phyloP scores from a whole-genome alignment of 1,140 invertebrate genomes.

The Ladona fulva region DNA sequence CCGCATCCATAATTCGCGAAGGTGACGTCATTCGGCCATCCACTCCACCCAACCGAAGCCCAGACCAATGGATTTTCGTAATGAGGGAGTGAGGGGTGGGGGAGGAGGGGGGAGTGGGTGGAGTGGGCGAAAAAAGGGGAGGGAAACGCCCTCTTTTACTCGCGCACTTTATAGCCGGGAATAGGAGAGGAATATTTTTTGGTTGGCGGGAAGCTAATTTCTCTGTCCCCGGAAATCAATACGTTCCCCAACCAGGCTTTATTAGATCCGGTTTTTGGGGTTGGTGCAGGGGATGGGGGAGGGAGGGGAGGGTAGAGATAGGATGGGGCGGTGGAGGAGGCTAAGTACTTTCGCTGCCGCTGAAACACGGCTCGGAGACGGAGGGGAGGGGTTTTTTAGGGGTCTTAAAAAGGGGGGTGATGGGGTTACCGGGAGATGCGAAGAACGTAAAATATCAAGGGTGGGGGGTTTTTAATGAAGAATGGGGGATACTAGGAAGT shows the following conservation, averaged over 20 bases:
- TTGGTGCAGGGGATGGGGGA: background rate
- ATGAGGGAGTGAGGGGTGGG: background rate
- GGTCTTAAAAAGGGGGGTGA: background rate
- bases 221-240: slow-evolving; percentile 2
- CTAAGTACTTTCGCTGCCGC: no score
- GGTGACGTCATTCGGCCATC: no score
- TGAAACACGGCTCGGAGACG: no score
- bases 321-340: no score
- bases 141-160: background rate
- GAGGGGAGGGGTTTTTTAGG: no score
- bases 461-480: no score
- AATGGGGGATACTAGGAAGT: no score
- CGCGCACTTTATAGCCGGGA: slow-evolving; percentile 2
- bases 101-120: background rate
- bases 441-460: background rate
- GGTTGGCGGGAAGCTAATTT: slow-evolving; percentile 7
- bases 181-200: slow-evolving; percentile 10
- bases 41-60: no score
- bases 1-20: no score
- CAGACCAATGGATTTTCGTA: no score
- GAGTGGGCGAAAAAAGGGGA: background rate
- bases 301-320: background rate
- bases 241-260: slow-evolving; percentile 5
- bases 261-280: slow-evolving; percentile 8
- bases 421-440: background rate